Evolutionary conservation across 2,888 invertebrate genomes (phyloP).

Genomic region (Cephalotes varians): DNA sequence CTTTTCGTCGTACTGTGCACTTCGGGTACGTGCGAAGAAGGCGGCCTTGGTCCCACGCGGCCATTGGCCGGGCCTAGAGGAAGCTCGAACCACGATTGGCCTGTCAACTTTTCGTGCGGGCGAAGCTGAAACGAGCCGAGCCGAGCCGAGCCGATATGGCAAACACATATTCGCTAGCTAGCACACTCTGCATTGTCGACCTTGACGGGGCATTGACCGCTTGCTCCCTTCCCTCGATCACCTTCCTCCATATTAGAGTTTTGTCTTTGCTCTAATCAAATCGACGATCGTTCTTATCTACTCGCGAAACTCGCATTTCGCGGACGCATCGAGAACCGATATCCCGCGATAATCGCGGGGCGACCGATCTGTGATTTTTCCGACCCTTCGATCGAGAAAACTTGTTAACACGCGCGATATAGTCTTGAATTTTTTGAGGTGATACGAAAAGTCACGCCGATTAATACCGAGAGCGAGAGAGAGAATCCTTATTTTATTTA

Average conservation of each 20-base stretch:
- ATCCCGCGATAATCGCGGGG: neutral
- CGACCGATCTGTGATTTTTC: neutral
- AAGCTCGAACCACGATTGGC: conserved; percentile 75
- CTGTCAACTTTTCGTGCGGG: conserved; percentile 45
- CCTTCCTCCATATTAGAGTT: conserved; percentile 54
- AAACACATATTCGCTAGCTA: conserved; percentile 49
- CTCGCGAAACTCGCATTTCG: conserved; percentile 35
- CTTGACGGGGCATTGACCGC: conserved; percentile 84
- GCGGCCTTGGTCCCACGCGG: conserved; percentile 84
- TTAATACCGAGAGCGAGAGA: too few relatives aligned
- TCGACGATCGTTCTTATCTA: conserved; percentile 64
- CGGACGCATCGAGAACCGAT: conserved; percentile 13
- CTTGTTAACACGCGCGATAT: neutral
- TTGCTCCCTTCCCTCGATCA: conserved; percentile 65
- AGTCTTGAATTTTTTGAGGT: neutral
- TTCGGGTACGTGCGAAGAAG: conserved; percentile 76
- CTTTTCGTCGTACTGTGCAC: conserved; percentile 57
- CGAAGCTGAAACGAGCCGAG: conserved; percentile 40
- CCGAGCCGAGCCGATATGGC: conserved; percentile 54
- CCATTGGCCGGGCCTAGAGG: conserved; percentile 82
- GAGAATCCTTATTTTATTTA: neutral
- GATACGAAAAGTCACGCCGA: neutral
- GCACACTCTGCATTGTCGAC: conserved; percentile 78
- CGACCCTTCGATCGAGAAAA: neutral
- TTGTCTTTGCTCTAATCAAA: conserved; percentile 61